Percentiles rank a stretch among this genome's conserved stretches.
These are phyloP conservation scores for Aplochiton taeniatus DNA, from an alignment of 2,797 vertebrate genomes.

Conservation along the genomic window DNA sequence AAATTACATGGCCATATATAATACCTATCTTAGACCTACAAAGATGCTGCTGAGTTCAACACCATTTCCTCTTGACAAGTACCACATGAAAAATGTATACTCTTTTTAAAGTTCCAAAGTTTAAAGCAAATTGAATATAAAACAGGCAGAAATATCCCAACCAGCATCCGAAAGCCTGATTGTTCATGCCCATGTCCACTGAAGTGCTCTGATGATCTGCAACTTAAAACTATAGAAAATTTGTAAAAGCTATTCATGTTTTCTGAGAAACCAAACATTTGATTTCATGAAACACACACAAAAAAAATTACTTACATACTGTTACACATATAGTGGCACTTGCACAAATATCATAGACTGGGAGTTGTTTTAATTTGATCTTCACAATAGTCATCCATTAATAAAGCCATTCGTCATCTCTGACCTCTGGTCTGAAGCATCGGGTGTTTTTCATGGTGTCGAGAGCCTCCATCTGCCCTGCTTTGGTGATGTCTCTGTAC, in stretches of 20 bases:
- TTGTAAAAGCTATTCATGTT: too few species aligned
- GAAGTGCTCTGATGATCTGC: too few species aligned
- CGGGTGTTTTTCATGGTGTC: conserved; percentile 29
- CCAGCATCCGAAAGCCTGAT: not conserved
- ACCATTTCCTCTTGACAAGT: conserved; percentile 24
- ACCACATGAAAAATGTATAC: conserved; percentile 36
- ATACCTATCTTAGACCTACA: conserved; percentile 35
- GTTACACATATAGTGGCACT: not conserved
- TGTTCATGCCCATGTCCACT: not conserved
- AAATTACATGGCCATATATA: conserved; percentile 44
- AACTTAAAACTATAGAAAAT: too few species aligned
- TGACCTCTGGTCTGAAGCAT: conserved; percentile 27
- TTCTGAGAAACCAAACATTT: too few species aligned
- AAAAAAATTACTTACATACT: too few species aligned
- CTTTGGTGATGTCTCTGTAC: conserved; percentile 40
- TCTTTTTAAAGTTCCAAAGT: conserved; percentile 27
- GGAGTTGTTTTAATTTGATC: conserved; percentile 21
- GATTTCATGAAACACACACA: too few species aligned
- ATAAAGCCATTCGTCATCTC: conserved; percentile 32
- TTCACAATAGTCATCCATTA: conserved; percentile 17
- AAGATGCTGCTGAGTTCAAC: conserved; percentile 28
- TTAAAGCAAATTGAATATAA: conserved; percentile 43
- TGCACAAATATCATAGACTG: not conserved
- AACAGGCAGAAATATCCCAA: conserved; percentile 19
- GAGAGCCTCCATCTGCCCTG: conserved; percentile 50